Conservation (phyloP, 2,113 vertebrate genomes). For the Euleptes europaea region DNA sequence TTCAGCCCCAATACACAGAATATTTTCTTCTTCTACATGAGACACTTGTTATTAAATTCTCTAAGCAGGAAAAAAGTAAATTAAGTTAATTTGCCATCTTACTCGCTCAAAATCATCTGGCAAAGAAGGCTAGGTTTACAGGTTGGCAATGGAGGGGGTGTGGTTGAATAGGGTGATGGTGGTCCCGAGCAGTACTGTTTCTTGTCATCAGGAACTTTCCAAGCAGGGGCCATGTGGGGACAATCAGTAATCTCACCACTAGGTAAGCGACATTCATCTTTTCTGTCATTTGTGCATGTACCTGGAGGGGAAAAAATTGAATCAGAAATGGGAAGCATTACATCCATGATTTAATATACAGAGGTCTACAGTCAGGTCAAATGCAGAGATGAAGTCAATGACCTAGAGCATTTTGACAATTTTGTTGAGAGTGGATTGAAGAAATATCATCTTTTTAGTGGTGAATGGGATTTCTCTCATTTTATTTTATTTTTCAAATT, state of each 20-base stretch:
- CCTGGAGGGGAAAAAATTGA: constrained; percentile 68
- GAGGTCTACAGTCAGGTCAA: background rate
- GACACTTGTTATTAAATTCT: background rate
- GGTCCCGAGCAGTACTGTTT: constrained; percentile 58
- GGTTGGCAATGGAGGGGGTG: background rate
- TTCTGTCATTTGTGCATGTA: constrained; percentile 82
- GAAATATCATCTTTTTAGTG: background rate
- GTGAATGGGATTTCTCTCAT: background rate
- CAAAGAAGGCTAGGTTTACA: constrained; percentile 62
- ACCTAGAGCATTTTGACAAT: background rate
- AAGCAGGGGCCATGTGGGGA: constrained; percentile 73
- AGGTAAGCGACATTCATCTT: constrained; percentile 85
- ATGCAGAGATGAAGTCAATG: background rate
- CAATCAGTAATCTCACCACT: constrained; percentile 74
- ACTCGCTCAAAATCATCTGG: constrained; percentile 82
- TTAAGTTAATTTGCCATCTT: constrained; percentile 47
- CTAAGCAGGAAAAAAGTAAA: background rate
- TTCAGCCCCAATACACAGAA: background rate
- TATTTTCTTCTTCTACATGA: background rate
- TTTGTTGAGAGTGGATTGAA: background rate
- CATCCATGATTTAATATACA: background rate
- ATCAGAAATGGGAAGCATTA: background rate
- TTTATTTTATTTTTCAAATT: background rate
- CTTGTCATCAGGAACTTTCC: constrained; percentile 66
- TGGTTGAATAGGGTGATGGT: background rate